Conservation (phyloP, 2,113 vertebrate species). For the Phoenicopterus ruber region DNA sequence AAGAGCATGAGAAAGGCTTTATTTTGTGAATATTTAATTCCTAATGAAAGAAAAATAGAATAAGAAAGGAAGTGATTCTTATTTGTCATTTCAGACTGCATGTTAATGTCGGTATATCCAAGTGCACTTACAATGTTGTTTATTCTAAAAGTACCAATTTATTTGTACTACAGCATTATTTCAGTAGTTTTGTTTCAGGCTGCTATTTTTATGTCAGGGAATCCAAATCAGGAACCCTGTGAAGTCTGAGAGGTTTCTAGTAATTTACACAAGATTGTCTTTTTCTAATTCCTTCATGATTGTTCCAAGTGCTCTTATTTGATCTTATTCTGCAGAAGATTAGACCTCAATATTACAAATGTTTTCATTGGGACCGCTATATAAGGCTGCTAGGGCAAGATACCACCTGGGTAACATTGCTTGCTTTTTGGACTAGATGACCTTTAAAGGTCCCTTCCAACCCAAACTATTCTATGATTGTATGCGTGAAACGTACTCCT, state of each 20-base stretch:
- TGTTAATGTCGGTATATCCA: not conserved
- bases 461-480: no score
- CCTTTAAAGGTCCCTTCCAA: no score
- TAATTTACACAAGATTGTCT: not conserved
- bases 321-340: not conserved
- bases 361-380: not conserved
- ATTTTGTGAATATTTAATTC: not conserved
- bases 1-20: not conserved
- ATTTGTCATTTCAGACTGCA: not conserved
- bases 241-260: not conserved
- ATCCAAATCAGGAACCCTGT: not conserved
- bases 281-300: not conserved
- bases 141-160: not conserved
- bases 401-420: not conserved
- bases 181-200: not conserved
- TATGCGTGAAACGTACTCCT: not conserved
- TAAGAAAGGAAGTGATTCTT: not conserved
- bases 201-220: not conserved
- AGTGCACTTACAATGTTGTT: not conserved
- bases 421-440: not conserved
- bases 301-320: not conserved
- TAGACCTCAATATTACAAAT: not conserved
- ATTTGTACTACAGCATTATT: not conserved
- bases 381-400: not conserved
- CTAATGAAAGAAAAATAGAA: not conserved